Evolutionary conservation across 1,140 invertebrate species (phyloP), one percentile per base, ranked within the genome.

Genomic region (Homalodisca vitripennis): DNA sequence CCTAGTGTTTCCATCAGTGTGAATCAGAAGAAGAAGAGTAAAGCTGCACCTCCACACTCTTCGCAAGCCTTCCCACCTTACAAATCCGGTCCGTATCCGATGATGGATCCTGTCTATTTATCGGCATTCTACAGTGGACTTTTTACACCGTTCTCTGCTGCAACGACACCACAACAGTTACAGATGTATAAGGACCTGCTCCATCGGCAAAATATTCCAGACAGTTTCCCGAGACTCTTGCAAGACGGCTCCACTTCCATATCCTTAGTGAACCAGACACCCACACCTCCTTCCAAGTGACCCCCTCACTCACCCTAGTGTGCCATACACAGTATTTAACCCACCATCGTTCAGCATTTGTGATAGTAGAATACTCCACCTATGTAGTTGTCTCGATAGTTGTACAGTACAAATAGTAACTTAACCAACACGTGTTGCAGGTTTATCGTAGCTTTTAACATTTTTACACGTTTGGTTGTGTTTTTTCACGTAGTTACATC

Each of bases 141-240:
- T 30, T 76, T 82, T 64, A 75, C 79, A 14, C 76, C 78, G 67
- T 80, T 48, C 62, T 76, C 48, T 72, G 75, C 14, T 60, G 64
- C 31, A 68, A 74, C 77, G 14, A 72, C 75, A n/a, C 72, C 75
- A 12, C 78, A 81, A 31, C 79, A 80, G 51, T 71, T 81, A 24
- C 78, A 80, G 64, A 74, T 82, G n/a, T 82, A 82, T 71, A 80
- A 79, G 48, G 80, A 82, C 62, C 69, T 82, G 1, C 47, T 74
- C n/a, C 31, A 67, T 22, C 29, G 67, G 17, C 74, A 73, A 41
- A 55, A 48, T 14, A 69, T 67, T 17, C 65, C 65, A n/a, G 66
- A 68, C 26, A 63, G 48, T 47, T 74, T 74, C 30, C 72, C 73
- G 13, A 41, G 63, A 0, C 46, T 74, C 10, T 60, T 74, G 6